Evolutionary conservation across 2,888 invertebrate genomes (phyloP).

Genomic region (Ochropleura leucogaster): DNA sequence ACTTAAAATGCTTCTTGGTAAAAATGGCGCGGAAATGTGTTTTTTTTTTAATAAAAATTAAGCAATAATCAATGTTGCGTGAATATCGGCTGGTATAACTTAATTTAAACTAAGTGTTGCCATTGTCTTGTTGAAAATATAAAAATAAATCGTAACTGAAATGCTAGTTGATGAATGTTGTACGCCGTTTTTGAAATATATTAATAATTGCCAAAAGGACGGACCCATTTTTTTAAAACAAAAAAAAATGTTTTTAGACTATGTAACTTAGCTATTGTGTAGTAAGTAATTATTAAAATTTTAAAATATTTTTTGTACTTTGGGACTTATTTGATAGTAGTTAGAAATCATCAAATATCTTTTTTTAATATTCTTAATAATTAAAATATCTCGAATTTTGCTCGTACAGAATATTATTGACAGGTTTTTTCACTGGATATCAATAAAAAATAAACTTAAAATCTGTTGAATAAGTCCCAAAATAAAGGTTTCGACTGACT

Average conservation of each 20-base stretch:
- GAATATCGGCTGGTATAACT: constrained; percentile 42
- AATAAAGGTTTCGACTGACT: constrained; percentile 72
- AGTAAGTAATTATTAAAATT: constrained; percentile 65
- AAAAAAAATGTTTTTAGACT: constrained; percentile 61
- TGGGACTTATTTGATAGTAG: constrained; percentile 65
- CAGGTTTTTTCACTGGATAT: neutral
- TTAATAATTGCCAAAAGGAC: constrained; percentile 71
- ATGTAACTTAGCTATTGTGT: constrained; percentile 65
- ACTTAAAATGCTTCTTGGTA: constrained; percentile 29
- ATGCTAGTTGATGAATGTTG: constrained; percentile 65
- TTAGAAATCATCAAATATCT: neutral
- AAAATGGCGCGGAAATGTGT: constrained; percentile 27
- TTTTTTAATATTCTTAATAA: neutral
- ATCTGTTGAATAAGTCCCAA: constrained; percentile 64
- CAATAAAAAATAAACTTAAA: neutral
- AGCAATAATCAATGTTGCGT: constrained; percentile 64
- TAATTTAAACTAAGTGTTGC: constrained; percentile 67
- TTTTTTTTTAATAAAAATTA: constrained; percentile 24
- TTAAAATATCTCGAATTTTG: neutral
- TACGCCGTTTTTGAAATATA: constrained; percentile 66
- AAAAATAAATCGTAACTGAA: constrained; percentile 60
- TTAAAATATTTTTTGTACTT: constrained; percentile 58
- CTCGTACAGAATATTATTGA: neutral
- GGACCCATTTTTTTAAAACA: constrained; percentile 68
- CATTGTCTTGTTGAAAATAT: constrained; percentile 61